phyloP scores from a whole-genome alignment of 2,888 invertebrate genomes.

The Spisula subtruncata region DNA sequence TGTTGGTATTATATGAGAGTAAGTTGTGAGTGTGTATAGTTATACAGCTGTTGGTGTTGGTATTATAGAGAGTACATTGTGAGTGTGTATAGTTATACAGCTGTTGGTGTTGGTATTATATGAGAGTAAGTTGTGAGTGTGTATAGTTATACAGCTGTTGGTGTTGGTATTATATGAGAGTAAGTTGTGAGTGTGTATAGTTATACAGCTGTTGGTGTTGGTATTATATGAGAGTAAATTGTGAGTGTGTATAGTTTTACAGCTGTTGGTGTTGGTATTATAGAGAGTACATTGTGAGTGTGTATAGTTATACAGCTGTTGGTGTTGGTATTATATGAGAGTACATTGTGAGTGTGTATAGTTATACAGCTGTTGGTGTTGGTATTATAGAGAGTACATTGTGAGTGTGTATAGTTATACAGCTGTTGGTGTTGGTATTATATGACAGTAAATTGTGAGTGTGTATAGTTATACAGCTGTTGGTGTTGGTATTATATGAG shows the following conservation, averaged over 20 bases:
- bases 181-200: not conserved
- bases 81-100: not conserved
- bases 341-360: not conserved
- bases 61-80: not conserved
- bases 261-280: not conserved
- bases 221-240: not conserved
- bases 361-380: not conserved
- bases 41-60: not conserved
- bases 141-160: not conserved
- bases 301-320: not conserved
- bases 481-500: not conserved
- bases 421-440: not conserved
- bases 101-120: not conserved
- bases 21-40: not conserved
- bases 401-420: constrained; percentile 5
- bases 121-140: not conserved
- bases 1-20: not conserved
- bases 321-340: not conserved
- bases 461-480: not conserved
- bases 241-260: constrained; percentile 11
- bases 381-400: not conserved
- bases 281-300: not conserved
- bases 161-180: not conserved
- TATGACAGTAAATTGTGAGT: not conserved
- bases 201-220: not conserved